phyloP scores from a whole-genome alignment of 2,113 vertebrate species.

The Cyphomyrus plagiostoma region DNA sequence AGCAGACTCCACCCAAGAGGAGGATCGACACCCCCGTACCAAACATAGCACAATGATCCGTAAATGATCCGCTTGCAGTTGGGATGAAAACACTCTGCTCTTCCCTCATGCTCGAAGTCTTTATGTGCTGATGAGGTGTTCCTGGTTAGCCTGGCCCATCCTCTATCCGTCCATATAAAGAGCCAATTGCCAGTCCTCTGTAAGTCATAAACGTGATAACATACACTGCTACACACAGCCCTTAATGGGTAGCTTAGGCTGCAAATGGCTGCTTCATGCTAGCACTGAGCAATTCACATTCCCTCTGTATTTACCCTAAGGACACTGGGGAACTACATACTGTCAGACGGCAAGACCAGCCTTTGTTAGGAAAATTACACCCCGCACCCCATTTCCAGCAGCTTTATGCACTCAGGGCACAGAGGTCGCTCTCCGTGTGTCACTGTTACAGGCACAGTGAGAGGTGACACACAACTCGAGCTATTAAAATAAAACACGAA shows the following conservation, averaged over 20 bases:
- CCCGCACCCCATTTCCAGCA: neutral
- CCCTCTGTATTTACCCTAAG: conserved; percentile 41
- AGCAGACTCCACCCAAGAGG: neutral
- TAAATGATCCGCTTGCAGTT: conserved; percentile 18
- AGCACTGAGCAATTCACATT: conserved; percentile 42
- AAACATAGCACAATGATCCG: conserved; percentile 28
- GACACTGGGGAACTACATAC: conserved; percentile 52
- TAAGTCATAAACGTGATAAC: neutral
- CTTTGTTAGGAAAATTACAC: conserved; percentile 57
- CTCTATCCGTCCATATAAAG: conserved; percentile 15
- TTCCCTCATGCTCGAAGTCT: conserved; percentile 32
- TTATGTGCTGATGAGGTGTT: conserved; percentile 40
- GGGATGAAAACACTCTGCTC: conserved; percentile 31
- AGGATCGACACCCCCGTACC: conserved; percentile 42
- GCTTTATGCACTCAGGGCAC: neutral
- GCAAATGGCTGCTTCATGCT: conserved; percentile 45
- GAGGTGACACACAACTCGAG: neutral
- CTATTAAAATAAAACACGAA: neutral
- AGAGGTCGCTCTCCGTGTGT: neutral
- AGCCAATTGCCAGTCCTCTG: conserved; percentile 6
- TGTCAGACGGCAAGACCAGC: conserved; percentile 50
- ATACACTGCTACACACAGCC: neutral
- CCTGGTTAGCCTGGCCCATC: conserved; percentile 4
- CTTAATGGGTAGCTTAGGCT: conserved; percentile 20
- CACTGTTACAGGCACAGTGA: neutral